Base-by-base conservation (phyloP, 2,797 vertebrate species). In the Esox lucius region DNA sequence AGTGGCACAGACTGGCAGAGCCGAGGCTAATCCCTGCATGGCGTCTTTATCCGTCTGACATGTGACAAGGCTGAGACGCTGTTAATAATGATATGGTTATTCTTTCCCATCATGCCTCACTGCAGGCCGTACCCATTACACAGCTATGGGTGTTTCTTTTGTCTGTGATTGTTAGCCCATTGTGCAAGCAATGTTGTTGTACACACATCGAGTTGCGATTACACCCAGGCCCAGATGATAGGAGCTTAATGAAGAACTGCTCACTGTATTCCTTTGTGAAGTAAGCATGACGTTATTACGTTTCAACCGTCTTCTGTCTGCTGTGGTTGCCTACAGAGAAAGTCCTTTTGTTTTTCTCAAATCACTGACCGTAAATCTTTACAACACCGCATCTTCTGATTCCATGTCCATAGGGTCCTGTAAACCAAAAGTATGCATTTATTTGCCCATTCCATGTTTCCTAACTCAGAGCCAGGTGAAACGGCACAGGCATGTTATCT, bases 31-130 rank as follows among this genome's bases (percentile, higher is more conserved):
- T 59, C 56, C 22, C 22, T 22, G n/a, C 56, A 59, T 59, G 56
- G n/a, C 9, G 56, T 59, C 56, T 59, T 59, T 59, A 59, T 59
- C 56, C n/a, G 9, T 59, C n/a, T 90, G 91, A 91, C 89, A 83
- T 87, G 78, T 88, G 89, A 92, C 91, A 90, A 86, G 88, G 78
- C 81, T 76, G 85, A 85, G 81, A 87, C 90, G 35, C 88, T 86
- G 89, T 83, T 85, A 87, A 89, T 90, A 91, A 93, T 91, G 91
- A 92, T 91, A 88, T 91, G 93, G 88, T 91, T 89, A 90, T 92
- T 92, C 92, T 87, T 91, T 90, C 90, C 90, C 92, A 90, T 91
- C 89, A 90, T 91, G 88, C 90, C 74, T 91, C 88, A 39, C 89
- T 91, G 85, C 87, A 76, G 89, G 89, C 85, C 24, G 64, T 46